Evolutionary conservation across 2,888 invertebrate genomes (phyloP).

Genomic region (Dynastes grantii): DNA sequence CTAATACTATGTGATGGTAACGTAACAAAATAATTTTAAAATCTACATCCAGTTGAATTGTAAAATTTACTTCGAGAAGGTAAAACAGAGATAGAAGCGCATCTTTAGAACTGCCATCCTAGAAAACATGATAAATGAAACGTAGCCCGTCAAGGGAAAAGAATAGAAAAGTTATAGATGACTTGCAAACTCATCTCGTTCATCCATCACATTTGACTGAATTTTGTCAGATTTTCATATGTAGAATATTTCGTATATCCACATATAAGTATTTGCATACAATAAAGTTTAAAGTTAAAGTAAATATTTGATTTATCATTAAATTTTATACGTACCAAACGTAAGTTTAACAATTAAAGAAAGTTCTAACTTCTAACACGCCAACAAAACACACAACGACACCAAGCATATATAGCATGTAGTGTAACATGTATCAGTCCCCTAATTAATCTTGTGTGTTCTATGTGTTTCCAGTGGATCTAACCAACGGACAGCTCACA

Average conservation of each 20-base stretch:
- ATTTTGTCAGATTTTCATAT: constrained; percentile 37
- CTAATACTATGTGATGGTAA: not conserved
- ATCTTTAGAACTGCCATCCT: not conserved
- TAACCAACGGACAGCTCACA: constrained; percentile 95
- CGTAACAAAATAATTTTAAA: not conserved
- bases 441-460: constrained; percentile 66
- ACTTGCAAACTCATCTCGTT: constrained; percentile 26
- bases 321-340: not conserved
- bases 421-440: constrained; percentile 57
- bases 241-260: not conserved
- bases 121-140: constrained; percentile 44
- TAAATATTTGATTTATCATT: not conserved
- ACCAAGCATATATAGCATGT: constrained; percentile 55
- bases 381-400: constrained; percentile 45
- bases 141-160: constrained; percentile 31
- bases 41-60: not conserved
- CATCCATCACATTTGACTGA: constrained; percentile 45
- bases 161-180: constrained; percentile 34
- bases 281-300: not conserved
- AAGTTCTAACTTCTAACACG: constrained; percentile 9
- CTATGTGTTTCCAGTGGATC: constrained; percentile 83
- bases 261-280: not conserved
- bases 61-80: not conserved
- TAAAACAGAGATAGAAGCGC: not conserved
- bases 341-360: not conserved